Percentiles rank a stretch among this genome's conserved stretches.
Evolutionary conservation across 1,140 invertebrate genomes (phyloP).

Genomic region (Neodiprion lecontei): DNA sequence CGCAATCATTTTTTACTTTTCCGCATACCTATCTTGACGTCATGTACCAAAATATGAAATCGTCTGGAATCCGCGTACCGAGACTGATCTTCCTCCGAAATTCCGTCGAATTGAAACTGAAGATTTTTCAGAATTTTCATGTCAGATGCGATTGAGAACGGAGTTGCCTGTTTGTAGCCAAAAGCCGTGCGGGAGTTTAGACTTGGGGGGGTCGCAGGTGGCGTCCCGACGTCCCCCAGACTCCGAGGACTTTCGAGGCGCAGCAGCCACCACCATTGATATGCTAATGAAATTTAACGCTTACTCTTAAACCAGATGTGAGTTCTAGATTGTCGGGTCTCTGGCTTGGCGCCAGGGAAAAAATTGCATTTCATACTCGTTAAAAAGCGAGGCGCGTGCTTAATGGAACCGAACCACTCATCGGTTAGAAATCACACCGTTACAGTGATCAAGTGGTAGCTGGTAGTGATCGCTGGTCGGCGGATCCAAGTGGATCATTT

Average conservation of each 20-base stretch:
- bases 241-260: slow-evolving; percentile 7
- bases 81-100: too few relatives aligned
- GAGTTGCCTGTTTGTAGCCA: too few relatives aligned
- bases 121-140: too few relatives aligned
- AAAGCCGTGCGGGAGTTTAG: too few relatives aligned
- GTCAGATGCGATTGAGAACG: too few relatives aligned
- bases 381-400: slow-evolving; percentile 9
- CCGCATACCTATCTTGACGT: too few relatives aligned
- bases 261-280: slow-evolving; percentile 62
- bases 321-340: slow-evolving; percentile 37
- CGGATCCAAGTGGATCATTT: slow-evolving; percentile 35
- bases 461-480: not conserved
- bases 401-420: slow-evolving; percentile 21
- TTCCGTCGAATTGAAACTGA: too few relatives aligned
- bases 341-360: not conserved
- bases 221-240: slow-evolving; percentile 45
- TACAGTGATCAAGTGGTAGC: not conserved
- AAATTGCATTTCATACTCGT: not conserved
- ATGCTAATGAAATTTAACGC: slow-evolving; percentile 65
- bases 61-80: too few relatives aligned
- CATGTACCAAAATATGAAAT: too few relatives aligned
- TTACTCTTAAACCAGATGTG: not conserved
- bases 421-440: slow-evolving; percentile 10
- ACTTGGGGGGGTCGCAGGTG: slow-evolving; percentile 51
- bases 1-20: too few relatives aligned